Percentiles rank a stretch among this genome's conserved stretches.
phyloP scores from a whole-genome alignment of 35 echinoderm and acorn worm genomes.

The Nesometra sesokonis region DNA sequence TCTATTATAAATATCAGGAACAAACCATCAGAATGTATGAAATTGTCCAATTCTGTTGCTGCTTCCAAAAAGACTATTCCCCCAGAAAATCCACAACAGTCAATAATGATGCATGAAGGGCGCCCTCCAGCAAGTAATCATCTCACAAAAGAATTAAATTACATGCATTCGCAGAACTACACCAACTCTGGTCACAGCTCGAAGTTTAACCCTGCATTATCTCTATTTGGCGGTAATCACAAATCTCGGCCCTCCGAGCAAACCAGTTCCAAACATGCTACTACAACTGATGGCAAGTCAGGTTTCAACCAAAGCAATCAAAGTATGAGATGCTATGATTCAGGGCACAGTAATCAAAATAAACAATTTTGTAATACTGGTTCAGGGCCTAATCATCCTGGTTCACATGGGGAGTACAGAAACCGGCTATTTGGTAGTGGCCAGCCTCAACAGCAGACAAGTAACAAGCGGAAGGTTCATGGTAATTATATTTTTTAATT shows the following conservation, averaged over 20 bases:
- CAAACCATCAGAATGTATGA: neutral
- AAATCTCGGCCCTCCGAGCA: neutral
- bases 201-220: neutral
- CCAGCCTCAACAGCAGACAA: neutral
- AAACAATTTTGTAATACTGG: neutral
- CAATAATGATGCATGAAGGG: neutral
- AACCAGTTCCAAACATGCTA: neutral
- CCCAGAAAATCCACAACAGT: neutral
- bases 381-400: neutral
- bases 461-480: neutral
- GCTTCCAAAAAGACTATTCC: neutral
- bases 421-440: neutral
- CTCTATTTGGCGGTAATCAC: neutral
- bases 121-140: neutral
- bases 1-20: neutral
- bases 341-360: neutral
- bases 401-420: neutral
- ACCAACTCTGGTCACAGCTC: neutral
- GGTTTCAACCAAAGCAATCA: neutral
- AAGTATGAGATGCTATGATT: neutral
- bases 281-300: neutral
- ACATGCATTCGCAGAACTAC: neutral
- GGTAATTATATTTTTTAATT: neutral
- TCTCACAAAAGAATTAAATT: neutral
- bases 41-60: neutral